Evolutionary conservation across 30 jellyfish, hydroid and myxozoan genomes (phyloP).

Genomic region (Aurelia aurita complex sp. Pacific): DNA sequence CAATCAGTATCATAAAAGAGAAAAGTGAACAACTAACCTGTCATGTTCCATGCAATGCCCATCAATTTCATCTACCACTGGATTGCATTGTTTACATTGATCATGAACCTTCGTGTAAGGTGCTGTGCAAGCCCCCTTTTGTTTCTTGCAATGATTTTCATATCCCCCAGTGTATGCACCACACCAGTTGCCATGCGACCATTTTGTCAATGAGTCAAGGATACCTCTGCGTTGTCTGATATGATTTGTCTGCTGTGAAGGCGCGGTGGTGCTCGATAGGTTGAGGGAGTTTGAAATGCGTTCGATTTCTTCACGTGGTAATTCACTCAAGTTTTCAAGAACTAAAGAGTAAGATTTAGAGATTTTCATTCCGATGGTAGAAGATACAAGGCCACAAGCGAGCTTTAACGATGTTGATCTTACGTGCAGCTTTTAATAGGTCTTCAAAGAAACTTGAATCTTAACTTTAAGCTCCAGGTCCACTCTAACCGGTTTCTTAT

Average conservation of each 20-base stretch:
- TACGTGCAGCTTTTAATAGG: too few relatives aligned
- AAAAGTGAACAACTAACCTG: conserved; percentile 24
- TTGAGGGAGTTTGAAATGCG: conserved; percentile 12
- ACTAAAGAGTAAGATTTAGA: background rate
- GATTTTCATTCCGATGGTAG: too few relatives aligned
- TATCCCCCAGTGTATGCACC: conserved; percentile 84
- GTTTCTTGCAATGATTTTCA: conserved; percentile 61
- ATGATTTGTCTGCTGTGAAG: background rate
- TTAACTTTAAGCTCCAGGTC: too few relatives aligned
- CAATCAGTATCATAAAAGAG: background rate
- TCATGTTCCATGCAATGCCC: conserved; percentile 83
- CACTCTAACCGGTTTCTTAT: too few relatives aligned
- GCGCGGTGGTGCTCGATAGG: background rate
- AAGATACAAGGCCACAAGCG: too few relatives aligned
- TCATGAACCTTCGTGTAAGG: conserved; percentile 58
- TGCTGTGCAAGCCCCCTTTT: conserved; percentile 51
- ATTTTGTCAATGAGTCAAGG: conserved; percentile 49
- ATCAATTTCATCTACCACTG: conserved; percentile 59
- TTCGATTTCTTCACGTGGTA: conserved; percentile 11
- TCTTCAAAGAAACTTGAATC: too few relatives aligned
- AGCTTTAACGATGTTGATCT: too few relatives aligned
- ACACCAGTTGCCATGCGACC: conserved; percentile 92
- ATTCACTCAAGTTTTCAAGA: conserved; percentile 37
- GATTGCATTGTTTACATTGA: conserved; percentile 60
- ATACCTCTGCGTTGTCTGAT: conserved; percentile 54